Evolutionary conservation across 1,140 invertebrate genomes (phyloP).

Genomic region (Monochamus saltuarius): DNA sequence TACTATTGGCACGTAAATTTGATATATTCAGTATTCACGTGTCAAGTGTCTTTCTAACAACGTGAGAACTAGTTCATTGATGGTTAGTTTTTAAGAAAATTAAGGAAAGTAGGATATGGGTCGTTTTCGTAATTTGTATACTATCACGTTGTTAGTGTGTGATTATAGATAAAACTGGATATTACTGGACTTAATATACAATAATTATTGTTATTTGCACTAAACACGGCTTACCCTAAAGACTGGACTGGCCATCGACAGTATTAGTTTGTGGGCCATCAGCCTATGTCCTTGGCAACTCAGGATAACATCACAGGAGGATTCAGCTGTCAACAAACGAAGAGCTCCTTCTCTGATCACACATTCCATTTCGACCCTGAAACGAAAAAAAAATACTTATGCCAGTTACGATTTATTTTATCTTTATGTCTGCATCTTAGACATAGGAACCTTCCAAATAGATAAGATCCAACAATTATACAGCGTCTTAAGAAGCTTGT

Average conservation of each 20-base stretch:
- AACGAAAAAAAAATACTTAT: conserved; percentile 16
- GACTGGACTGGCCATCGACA: conserved; percentile 50
- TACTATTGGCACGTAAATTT: too few relatives aligned
- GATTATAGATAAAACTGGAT: too few relatives aligned
- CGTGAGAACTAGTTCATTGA: background rate
- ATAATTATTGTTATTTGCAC: background rate
- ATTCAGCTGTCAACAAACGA: conserved; percentile 41
- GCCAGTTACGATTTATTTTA: too few relatives aligned
- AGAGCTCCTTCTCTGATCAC: conserved; percentile 46
- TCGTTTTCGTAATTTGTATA: too few relatives aligned
- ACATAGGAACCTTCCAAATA: too few relatives aligned
- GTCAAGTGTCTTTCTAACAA: background rate
- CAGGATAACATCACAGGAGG: conserved; percentile 47
- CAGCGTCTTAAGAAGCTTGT: too few relatives aligned
- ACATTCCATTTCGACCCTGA: conserved; percentile 41
- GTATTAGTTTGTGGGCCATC: conserved; percentile 48
- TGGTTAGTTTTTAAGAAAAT: background rate
- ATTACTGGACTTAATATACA: too few relatives aligned
- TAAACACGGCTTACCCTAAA: conserved; percentile 39
- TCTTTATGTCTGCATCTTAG: too few relatives aligned
- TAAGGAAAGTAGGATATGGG: background rate
- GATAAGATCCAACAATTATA: too few relatives aligned
- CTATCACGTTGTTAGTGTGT: too few relatives aligned
- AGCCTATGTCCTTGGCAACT: conserved; percentile 44
- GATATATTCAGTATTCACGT: background rate